Evolutionary conservation across 1,140 invertebrate genomes (phyloP).

Genomic region (Scaptomyza hsui): DNA sequence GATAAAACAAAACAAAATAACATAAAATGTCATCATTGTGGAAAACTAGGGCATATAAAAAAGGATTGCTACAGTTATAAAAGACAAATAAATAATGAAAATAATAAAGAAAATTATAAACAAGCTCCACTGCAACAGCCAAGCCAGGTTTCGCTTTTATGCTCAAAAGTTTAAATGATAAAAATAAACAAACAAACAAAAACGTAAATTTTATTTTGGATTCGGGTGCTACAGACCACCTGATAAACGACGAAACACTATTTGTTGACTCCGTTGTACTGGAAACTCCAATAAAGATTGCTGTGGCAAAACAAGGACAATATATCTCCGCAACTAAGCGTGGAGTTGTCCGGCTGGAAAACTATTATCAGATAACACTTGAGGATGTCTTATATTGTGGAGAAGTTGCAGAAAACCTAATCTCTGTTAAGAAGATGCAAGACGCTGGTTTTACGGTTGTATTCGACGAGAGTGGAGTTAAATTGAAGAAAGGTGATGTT

Average conservation of each 20-base stretch:
- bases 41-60: too few relatives aligned
- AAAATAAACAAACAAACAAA: not conserved
- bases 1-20: too few relatives aligned
- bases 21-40: too few relatives aligned
- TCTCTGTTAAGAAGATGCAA: slow-evolving; percentile 12
- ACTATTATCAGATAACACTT: slow-evolving; percentile 17
- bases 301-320: slow-evolving; percentile 34
- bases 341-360: slow-evolving; percentile 26
- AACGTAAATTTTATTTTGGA: slow-evolving; percentile 28
- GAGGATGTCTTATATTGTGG: slow-evolving; percentile 16
- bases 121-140: too few relatives aligned
- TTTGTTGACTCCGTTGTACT: slow-evolving; percentile 21
- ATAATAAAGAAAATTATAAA: too few relatives aligned
- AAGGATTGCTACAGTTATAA: too few relatives aligned
- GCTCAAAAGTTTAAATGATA: too few relatives aligned
- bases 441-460: slow-evolving; percentile 12
- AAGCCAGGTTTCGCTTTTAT: too few relatives aligned
- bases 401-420: slow-evolving; percentile 19
- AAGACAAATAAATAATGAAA: too few relatives aligned
- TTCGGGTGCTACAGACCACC: slow-evolving; percentile 37
- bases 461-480: slow-evolving; percentile 5
- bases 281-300: slow-evolving; percentile 31
- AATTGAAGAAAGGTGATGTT: slow-evolving; percentile 5
- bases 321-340: slow-evolving; percentile 39
- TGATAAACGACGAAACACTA: slow-evolving; percentile 41